These are phyloP conservation scores for Aphodius granarius DNA, from an alignment of 2,888 invertebrate genomes.

Conservation along the genomic window DNA sequence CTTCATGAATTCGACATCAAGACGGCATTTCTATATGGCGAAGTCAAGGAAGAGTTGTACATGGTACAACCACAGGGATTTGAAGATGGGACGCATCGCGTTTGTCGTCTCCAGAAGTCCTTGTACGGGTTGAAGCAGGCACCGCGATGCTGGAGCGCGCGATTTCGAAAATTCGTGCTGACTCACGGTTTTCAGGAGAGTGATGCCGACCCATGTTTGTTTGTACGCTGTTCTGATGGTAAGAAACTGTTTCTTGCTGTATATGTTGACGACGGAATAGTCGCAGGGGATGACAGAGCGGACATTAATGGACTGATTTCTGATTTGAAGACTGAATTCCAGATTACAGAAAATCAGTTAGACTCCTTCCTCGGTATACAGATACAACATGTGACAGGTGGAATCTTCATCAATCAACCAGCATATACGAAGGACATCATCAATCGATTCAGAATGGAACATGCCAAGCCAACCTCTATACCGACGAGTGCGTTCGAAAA, in stretches of 20 bases:
- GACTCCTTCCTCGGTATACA: not conserved
- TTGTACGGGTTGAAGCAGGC: conserved; percentile 48
- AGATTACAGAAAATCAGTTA: not conserved
- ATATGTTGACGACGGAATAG: conserved; percentile 44
- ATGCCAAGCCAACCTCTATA: not conserved
- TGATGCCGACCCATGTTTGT: conserved; percentile 43
- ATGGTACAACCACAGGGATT: conserved; percentile 46
- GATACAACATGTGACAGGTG: not conserved
- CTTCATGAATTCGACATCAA: not conserved
- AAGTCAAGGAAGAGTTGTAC: not conserved
- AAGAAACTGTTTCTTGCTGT: conserved; percentile 37
- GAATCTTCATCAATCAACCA: not conserved
- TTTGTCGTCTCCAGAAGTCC: conserved; percentile 42
- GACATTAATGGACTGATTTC: too few relatives aligned
- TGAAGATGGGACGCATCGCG: conserved; percentile 36
- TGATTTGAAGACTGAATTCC: not conserved
- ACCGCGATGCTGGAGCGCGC: conserved; percentile 43
- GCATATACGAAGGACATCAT: not conserved
- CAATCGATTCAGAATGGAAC: not conserved
- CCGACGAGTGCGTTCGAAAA: not conserved
- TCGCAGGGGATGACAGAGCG: conserved; percentile 25
- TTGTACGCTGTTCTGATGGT: conserved; percentile 26
- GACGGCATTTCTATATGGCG: conserved; percentile 5
- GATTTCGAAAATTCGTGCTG: conserved; percentile 30
- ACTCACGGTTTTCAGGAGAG: conserved; percentile 37